Base-by-base conservation (phyloP, 2,797 vertebrate genomes). In the Eulemur coronatus region DNA sequence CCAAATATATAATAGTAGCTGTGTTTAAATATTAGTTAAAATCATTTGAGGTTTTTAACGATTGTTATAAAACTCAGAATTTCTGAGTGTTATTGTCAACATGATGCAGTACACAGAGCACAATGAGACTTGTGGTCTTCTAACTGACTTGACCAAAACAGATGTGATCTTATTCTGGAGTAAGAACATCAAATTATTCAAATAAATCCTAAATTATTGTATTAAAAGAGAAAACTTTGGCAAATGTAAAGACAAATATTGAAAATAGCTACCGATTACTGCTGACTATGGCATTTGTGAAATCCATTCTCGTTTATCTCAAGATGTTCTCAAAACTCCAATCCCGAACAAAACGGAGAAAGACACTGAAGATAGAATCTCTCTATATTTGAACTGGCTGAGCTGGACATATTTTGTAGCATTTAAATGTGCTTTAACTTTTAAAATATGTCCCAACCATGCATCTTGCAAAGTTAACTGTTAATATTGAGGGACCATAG, bases 21-120 rank as follows among this genome's bases (percentile, higher is more conserved):
- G 14, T 73, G 9, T 33, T 63, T 94, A 95, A 69, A 50, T 78
- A 89, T 63, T 76, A 89, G n/a, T 24, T 72, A 61, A 89, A 92
- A 57, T 8, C 3, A 43, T 57, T 78, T 79, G 28, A 89, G 75
- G 9, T 26, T 80, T 28, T 80, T 59, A 80, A 46, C 76, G 50
- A 72, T n/a, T 50, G 15, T 75, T 72, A 70, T 13, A 92, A 92
- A 91, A 91, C 41, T 28, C 14, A 95, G 52, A 95, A 61, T 81
- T 48, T 33, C 20, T 22, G 20, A 43, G 1, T 38, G 14, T 24
- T 85, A 17, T 59, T 12, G 8, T 94, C 52, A 50, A 22, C 17
- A 12, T 55, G 14, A 72, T 4, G 1, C 4, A 55, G 17, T 28
- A 30, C 11, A 46, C 26, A 38, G 38, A 73, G 15, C 35, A 87